Percentiles rank a stretch among this genome's conserved stretches.
These are phyloP conservation scores for Adoxophyes honmai DNA, from an alignment of 1,140 invertebrate species.

Conservation along the genomic window DNA sequence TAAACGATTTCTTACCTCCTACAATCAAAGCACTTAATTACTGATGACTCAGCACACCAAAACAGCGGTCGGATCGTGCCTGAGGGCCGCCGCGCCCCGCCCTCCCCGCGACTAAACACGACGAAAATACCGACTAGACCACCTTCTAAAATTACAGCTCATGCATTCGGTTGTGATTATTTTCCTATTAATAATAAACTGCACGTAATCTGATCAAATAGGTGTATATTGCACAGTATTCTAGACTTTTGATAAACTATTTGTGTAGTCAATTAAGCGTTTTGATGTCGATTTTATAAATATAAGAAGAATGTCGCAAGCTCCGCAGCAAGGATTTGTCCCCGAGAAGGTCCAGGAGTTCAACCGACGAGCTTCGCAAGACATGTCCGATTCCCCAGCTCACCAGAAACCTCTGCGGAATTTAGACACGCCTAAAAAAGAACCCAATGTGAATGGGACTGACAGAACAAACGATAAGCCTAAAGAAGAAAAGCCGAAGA, in stretches of 20 bases:
- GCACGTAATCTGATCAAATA: not conserved
- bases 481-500: constrained; percentile 36
- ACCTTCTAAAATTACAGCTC: constrained; percentile 23
- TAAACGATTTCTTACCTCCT: too few species aligned
- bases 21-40: constrained; percentile 3
- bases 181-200: constrained; percentile 35
- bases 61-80: not conserved
- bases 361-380: constrained; percentile 59
- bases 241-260: constrained; percentile 19
- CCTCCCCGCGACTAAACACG: not conserved
- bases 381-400: constrained; percentile 40
- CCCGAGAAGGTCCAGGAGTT: constrained; percentile 71
- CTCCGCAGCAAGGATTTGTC: constrained; percentile 66
- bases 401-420: constrained; percentile 27
- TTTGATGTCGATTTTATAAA: constrained; percentile 55
- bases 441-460: constrained; percentile 43
- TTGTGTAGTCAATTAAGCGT: constrained; percentile 46
- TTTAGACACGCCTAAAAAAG: constrained; percentile 44
- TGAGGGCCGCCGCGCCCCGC: not conserved
- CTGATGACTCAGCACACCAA: constrained; percentile 10
- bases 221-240: constrained; percentile 7
- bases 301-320: constrained; percentile 57
- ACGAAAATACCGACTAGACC: not conserved
- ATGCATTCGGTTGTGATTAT: constrained; percentile 67
- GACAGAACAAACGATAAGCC: constrained; percentile 27